Percentiles rank a stretch among this genome's conserved stretches.
Evolutionary conservation across 2,888 invertebrate genomes (phyloP).

Genomic region (Amphimallon solstitiale): DNA sequence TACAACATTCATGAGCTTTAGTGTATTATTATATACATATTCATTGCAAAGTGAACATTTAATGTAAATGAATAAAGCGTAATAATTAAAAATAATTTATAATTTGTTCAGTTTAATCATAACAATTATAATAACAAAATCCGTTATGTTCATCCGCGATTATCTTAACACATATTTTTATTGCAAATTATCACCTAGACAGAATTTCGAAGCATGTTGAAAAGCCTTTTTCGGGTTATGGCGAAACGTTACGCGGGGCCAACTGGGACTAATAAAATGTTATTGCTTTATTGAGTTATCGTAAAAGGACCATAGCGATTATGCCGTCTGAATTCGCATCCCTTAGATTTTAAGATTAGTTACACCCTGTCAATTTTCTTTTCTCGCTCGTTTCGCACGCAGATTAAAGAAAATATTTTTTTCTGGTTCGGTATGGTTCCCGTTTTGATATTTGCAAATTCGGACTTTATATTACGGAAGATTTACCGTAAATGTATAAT

Average conservation of each 20-base stretch:
- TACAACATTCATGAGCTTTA: no score
- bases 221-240: slow-evolving; percentile 34
- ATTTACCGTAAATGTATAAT: slow-evolving; percentile 24
- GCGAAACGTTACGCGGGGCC: slow-evolving; percentile 45
- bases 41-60: no score
- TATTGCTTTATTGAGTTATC: slow-evolving; percentile 53
- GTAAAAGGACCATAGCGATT: slow-evolving; percentile 38
- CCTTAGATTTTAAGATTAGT: slow-evolving; percentile 32
- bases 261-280: slow-evolving; percentile 52
- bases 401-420: slow-evolving; percentile 23
- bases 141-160: no score
- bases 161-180: slow-evolving; percentile 5
- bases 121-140: no score
- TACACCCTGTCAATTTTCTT: slow-evolving; percentile 29
- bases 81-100: no score
- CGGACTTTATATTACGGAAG: slow-evolving; percentile 10
- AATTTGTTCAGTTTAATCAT: no score
- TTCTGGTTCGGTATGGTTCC: background rate
- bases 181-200: slow-evolving; percentile 25
- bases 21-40: no score
- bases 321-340: slow-evolving; percentile 26
- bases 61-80: no score
- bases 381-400: slow-evolving; percentile 5
- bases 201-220: slow-evolving; percentile 18
- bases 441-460: slow-evolving; percentile 3